A percentile compares a stretch with the other conserved stretches of the same genome.
These are phyloP conservation scores for Diarsia rubi DNA, from an alignment of 2,888 invertebrate genomes.

Conservation along the genomic window DNA sequence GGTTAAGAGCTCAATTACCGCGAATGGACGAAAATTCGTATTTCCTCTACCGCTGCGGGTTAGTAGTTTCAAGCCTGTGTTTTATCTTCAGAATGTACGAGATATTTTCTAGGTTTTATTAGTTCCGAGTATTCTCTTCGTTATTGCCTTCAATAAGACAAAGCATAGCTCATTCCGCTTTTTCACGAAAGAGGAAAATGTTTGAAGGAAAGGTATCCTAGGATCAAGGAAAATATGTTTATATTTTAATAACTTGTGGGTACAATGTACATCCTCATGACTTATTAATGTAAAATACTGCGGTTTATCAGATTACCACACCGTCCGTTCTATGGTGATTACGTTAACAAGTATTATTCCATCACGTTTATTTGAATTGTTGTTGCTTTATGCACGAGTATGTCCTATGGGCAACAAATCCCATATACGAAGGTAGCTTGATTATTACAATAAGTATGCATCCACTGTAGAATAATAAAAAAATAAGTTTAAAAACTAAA, in stretches of 20 bases:
- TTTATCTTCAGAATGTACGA: conserved; percentile 13
- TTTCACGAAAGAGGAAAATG: conserved; percentile 27
- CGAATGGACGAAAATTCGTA: conserved; percentile 56
- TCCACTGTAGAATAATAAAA: background rate
- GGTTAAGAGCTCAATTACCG: conserved; percentile 57
- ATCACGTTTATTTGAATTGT: conserved; percentile 4
- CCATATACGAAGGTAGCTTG: background rate
- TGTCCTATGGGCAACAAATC: too few relatives aligned
- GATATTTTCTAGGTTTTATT: conserved; percentile 29
- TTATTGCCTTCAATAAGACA: conserved; percentile 5
- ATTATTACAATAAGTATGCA: background rate
- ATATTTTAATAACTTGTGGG: background rate
- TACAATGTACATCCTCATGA: background rate
- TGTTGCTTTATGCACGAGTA: too few relatives aligned
- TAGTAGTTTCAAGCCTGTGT: conserved; percentile 37
- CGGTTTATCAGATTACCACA: conserved; percentile 13
- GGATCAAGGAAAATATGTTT: background rate
- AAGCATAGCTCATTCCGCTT: conserved; percentile 4
- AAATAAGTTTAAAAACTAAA: too few relatives aligned
- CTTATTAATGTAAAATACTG: conserved; percentile 10
- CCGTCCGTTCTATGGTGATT: background rate
- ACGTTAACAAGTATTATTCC: background rate
- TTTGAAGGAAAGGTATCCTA: conserved; percentile 5
- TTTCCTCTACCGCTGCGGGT: conserved; percentile 36
- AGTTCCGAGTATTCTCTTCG: conserved; percentile 7